A percentile compares a stretch with the other conserved stretches of the same genome.
Evolutionary conservation across 1,140 invertebrate genomes (phyloP).

Genomic region (Heterodera carotae): DNA sequence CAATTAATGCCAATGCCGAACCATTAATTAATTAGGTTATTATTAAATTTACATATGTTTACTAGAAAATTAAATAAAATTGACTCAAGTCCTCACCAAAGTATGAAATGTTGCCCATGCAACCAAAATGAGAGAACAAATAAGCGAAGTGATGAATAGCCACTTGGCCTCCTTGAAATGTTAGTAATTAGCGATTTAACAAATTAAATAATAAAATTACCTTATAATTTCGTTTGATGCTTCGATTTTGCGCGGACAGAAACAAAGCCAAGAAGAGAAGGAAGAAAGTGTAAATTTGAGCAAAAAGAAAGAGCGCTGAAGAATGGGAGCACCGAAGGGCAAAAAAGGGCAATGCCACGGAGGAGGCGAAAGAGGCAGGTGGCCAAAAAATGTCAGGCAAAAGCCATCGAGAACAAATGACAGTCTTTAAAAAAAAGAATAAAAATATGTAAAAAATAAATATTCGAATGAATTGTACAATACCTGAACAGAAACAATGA

Average conservation of each 20-base stretch:
- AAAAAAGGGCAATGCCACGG: neutral
- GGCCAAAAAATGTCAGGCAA: constrained; percentile 5
- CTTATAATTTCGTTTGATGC: constrained; percentile 65
- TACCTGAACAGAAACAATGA: constrained; percentile 62
- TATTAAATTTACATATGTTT: too few relatives aligned
- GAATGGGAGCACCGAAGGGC: constrained; percentile 33
- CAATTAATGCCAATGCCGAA: neutral
- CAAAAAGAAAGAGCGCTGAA: constrained; percentile 38
- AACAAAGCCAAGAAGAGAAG: constrained; percentile 61
- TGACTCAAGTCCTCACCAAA: constrained; percentile 42
- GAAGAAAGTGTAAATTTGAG: constrained; percentile 57
- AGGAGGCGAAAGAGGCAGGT: neutral
- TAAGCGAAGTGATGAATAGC: constrained; percentile 56
- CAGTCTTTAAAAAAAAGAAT: constrained; percentile 25
- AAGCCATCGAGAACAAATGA: constrained; percentile 24
- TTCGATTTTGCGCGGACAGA: constrained; percentile 54
- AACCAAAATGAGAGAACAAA: constrained; percentile 50
- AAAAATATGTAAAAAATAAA: constrained; percentile 5
- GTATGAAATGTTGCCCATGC: constrained; percentile 49
- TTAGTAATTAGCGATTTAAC: neutral
- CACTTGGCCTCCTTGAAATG: constrained; percentile 58
- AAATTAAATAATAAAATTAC: neutral
- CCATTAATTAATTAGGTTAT: neutral
- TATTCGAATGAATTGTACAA: constrained; percentile 43
- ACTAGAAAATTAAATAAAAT: too few relatives aligned